Conservation (phyloP, 1,140 invertebrate genomes). For the Heliconius congener region DNA sequence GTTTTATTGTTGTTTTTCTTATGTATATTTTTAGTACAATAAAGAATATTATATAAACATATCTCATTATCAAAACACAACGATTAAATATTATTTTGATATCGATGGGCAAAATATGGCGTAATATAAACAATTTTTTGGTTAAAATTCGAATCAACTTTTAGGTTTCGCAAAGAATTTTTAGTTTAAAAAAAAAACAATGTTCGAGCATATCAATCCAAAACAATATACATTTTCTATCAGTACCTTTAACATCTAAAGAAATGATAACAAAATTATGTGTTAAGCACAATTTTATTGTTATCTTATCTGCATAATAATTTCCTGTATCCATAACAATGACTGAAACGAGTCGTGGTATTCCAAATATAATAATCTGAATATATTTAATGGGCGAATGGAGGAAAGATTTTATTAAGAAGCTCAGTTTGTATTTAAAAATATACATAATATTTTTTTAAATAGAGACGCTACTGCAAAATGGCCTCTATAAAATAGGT, state of each 20-base stretch:
- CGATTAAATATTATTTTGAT: not conserved
- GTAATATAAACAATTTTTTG: no score
- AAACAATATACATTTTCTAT: not conserved
- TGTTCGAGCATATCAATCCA: not conserved
- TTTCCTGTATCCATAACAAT: conserved; percentile 5
- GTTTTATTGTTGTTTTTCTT: no score
- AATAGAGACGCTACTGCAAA: not conserved
- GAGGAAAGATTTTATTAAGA: not conserved
- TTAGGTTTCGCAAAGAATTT: no score
- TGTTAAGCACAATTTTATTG: not conserved
- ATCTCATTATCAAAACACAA: no score
- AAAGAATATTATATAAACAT: no score
- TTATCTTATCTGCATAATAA: conserved; percentile 2
- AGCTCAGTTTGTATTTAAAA: not conserved
- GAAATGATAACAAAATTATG: not conserved
- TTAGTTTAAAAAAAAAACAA: no score
- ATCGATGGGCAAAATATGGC: not conserved
- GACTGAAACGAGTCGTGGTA: not conserved
- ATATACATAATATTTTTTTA: not conserved
- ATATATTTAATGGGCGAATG: not conserved
- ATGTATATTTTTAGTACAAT: no score
- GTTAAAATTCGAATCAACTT: no score
- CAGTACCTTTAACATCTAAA: not conserved
- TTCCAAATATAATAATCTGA: not conserved
- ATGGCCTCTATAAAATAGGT: not conserved